Conservation (phyloP, 2,797 vertebrate genomes). For the Paratrypauchen microcephalus region DNA sequence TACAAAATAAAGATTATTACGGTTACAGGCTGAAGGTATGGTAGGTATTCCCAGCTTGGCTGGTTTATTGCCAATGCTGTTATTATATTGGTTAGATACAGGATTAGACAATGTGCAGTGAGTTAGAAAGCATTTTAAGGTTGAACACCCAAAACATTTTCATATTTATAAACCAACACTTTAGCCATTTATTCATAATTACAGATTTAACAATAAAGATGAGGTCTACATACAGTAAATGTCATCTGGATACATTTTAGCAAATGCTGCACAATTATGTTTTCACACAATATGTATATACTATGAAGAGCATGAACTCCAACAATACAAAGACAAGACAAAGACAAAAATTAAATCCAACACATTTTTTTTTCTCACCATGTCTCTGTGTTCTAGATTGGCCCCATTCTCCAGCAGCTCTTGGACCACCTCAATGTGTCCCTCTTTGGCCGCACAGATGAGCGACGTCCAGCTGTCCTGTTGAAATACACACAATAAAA, state of each 20-base stretch:
- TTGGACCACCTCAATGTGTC: constrained; percentile 86
- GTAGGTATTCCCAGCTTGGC: too few relatives aligned
- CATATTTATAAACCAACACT: not conserved
- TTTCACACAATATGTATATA: constrained; percentile 6
- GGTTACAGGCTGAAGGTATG: too few relatives aligned
- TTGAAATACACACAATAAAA: constrained; percentile 45
- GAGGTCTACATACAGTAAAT: not conserved
- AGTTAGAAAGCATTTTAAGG: not conserved
- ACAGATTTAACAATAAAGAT: not conserved
- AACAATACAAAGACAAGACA: not conserved
- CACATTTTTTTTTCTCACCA: constrained; percentile 78
- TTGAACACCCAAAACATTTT: not conserved
- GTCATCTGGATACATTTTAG: not conserved
- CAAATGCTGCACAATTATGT: not conserved
- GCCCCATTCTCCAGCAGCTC: constrained; percentile 89
- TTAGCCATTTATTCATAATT: not conserved
- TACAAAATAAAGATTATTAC: not conserved
- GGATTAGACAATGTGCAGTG: not conserved
- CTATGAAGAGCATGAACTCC: not conserved
- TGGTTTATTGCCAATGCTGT: too few relatives aligned
- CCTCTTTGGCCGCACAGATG: constrained; percentile 95
- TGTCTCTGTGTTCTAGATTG: constrained; percentile 91
- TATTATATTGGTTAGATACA: not conserved
- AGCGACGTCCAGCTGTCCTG: constrained; percentile 99
- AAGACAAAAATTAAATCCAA: not conserved